Evolutionary conservation across 2,888 invertebrate genomes (phyloP).

Genomic region (Diogma glabrata): DNA sequence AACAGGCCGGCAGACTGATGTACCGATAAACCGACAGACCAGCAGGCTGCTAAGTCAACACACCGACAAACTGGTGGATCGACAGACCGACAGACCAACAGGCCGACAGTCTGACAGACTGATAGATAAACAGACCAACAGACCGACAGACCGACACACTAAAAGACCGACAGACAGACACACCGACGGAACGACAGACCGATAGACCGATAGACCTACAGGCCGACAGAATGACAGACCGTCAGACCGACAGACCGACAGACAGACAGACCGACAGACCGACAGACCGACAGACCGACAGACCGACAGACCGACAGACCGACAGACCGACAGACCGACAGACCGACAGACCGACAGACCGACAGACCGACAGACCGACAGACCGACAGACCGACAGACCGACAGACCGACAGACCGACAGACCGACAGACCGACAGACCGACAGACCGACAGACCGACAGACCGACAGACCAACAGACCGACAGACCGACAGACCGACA

Average conservation of each 20-base stretch:
- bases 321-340: background rate
- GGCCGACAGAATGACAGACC: conserved; percentile 7
- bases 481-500: background rate
- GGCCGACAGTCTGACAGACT: background rate
- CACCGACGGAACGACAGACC: conserved; percentile 7
- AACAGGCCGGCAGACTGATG: background rate
- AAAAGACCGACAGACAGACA: background rate
- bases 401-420: background rate
- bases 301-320: background rate
- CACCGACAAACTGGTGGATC: conserved; percentile 6
- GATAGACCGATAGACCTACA: conserved; percentile 7
- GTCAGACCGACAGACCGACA: background rate
- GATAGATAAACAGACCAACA: background rate
- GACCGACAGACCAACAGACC: background rate
- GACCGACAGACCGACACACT: background rate
- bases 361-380: background rate
- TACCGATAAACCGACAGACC: conserved; percentile 3
- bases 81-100: background rate
- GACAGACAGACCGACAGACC: background rate
- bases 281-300: background rate
- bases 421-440: background rate
- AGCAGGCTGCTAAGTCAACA: conserved; percentile 3
- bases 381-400: background rate
- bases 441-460: background rate
- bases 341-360: background rate